phyloP scores from a whole-genome alignment of 2,113 vertebrate species.

The Prochilodus magdalenae region DNA sequence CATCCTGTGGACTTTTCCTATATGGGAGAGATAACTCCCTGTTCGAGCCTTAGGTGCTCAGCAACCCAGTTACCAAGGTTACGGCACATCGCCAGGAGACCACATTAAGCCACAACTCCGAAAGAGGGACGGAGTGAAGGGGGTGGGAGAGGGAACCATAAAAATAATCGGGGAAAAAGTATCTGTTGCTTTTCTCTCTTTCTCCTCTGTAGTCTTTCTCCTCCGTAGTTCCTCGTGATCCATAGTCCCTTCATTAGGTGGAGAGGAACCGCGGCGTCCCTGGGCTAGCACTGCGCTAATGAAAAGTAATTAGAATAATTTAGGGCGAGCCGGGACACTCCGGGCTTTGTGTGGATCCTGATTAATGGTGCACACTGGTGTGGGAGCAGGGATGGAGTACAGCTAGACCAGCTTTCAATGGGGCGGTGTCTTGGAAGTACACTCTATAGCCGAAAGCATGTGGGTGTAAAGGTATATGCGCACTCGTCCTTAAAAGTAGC shows the following conservation, averaged over 20 bases:
- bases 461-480: too few species aligned
- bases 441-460: too few species aligned
- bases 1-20: slow-evolving; percentile 40
- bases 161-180: not conserved
- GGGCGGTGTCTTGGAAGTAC: not conserved
- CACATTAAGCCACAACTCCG: slow-evolving; percentile 55
- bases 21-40: slow-evolving; percentile 32
- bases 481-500: too few species aligned
- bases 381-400: not conserved
- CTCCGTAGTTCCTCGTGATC: slow-evolving; percentile 4
- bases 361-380: slow-evolving; percentile 22
- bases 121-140: slow-evolving; percentile 40
- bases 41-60: slow-evolving; percentile 21
- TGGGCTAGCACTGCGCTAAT: slow-evolving; percentile 47
- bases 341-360: slow-evolving; percentile 35
- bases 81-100: slow-evolving; percentile 30
- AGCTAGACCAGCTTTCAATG: not conserved
- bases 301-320: slow-evolving; percentile 59
- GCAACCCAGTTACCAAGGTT: slow-evolving; percentile 51
- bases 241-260: slow-evolving; percentile 37
- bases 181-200: not conserved
- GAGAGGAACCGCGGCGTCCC: not conserved
- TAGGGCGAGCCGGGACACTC: slow-evolving; percentile 19
- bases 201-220: too few species aligned
- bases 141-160: slow-evolving; percentile 9